These are phyloP conservation scores for Drosophila setosimentum DNA, from an alignment of 2,888 invertebrate genomes.

Conservation along the genomic window DNA sequence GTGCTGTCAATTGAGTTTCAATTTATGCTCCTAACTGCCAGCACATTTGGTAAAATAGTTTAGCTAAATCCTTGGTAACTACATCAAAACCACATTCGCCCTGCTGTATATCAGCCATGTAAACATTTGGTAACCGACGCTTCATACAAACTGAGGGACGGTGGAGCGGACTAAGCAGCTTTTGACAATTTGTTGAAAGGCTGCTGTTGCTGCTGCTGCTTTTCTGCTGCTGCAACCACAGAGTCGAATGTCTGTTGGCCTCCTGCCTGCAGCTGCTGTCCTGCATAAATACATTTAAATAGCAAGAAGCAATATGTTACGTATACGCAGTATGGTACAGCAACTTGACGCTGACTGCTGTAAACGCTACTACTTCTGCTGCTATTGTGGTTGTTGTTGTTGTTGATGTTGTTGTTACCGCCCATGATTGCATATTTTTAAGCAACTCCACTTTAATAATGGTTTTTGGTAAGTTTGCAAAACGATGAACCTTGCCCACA, in stretches of 20 bases:
- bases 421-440: slow-evolving; percentile 74
- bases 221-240: slow-evolving; percentile 32
- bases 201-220: slow-evolving; percentile 22
- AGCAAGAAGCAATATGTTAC: slow-evolving; percentile 73
- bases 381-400: slow-evolving; percentile 10
- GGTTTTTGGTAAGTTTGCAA: slow-evolving; percentile 67
- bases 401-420: slow-evolving; percentile 52
- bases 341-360: slow-evolving; percentile 26
- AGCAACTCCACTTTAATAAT: slow-evolving; percentile 74
- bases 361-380: slow-evolving; percentile 9
- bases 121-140: slow-evolving; percentile 48
- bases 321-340: slow-evolving; percentile 62
- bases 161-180: slow-evolving; percentile 55
- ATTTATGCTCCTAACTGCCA: slow-evolving; percentile 26
- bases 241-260: slow-evolving; percentile 26
- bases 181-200: slow-evolving; percentile 77
- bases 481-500: slow-evolving; percentile 51
- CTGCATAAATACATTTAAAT: slow-evolving; percentile 78
- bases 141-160: slow-evolving; percentile 28
- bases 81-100: slow-evolving; percentile 35
- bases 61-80: slow-evolving; percentile 47
- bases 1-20: slow-evolving; percentile 42
- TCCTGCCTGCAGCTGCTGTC: slow-evolving; percentile 30
- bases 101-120: slow-evolving; percentile 33
- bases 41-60: slow-evolving; percentile 46